Conservation (phyloP, 2,113 vertebrate genomes). For the Hipposideros armiger region DNA sequence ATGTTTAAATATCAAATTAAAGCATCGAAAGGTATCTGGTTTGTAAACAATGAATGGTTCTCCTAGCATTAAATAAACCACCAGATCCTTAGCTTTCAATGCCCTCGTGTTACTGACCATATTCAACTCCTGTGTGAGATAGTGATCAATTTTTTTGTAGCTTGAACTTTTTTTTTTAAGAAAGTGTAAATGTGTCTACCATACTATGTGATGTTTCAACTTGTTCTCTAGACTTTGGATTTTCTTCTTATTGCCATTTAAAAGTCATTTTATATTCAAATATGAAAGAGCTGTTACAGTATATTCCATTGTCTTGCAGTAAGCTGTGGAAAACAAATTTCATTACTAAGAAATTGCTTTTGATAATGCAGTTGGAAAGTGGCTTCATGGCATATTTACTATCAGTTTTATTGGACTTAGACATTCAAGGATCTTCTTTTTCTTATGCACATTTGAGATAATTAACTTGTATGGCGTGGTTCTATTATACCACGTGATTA, state of each 20-base stretch:
- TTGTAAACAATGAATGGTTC: neutral
- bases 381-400: neutral
- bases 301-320: neutral
- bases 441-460: neutral
- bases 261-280: conserved; percentile 40
- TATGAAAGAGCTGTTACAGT: neutral
- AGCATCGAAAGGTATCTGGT: neutral
- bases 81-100: neutral
- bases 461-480: neutral
- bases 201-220: neutral
- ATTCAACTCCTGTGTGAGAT: neutral
- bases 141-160: neutral
- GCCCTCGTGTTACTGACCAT: neutral
- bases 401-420: neutral
- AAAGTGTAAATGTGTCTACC: neutral
- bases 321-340: conserved; percentile 19
- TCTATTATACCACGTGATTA: neutral
- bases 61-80: neutral
- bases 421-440: conserved; percentile 1
- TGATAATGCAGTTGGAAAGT: conserved; percentile 18
- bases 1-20: conserved; percentile 60
- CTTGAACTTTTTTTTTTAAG: neutral
- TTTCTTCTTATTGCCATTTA: conserved; percentile 29
- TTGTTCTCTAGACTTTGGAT: neutral
- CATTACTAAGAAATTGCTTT: neutral